Base-by-base conservation (phyloP, 1,140 invertebrate genomes). In the Plutomurus gul region DNA sequence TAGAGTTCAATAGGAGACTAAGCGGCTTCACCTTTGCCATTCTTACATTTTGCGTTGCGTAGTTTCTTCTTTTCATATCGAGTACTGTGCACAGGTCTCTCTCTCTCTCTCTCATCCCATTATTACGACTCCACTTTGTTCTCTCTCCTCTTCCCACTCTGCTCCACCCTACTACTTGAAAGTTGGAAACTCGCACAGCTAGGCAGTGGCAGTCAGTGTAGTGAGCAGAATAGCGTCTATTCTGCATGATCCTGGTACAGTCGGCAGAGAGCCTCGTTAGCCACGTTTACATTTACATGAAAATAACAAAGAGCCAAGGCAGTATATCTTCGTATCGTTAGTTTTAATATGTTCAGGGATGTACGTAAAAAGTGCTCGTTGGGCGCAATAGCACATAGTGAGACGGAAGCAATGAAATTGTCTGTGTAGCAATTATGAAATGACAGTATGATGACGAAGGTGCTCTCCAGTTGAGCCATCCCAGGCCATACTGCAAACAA, bases 1-100 rank as follows among this genome's bases (percentile, higher is more conserved):
- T n/a, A n/a, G n/a, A n/a, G n/a, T n/a, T 51, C 20, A 22, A 51
- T 6, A 51, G 11, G 7, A 16, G 20, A 51, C 6, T 22, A 22
- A 51, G 56, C 16, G 56, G 56, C 36, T 30, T 65, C 56, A 65
- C 56, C 56, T 65, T 65, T 65, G 56, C 56, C 56, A 65, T 65
- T 65, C 30, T 65, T 33, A 65, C 10, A 65, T 65, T 33, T 65
- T 27, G 56, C 56, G 25, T n/a, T n/a, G n/a, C n/a, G 56, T 16
- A 30, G 56, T 65, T 30, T 65, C 56, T 33, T 30, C 56, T 65
- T 65, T 65, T 25, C 56, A 25, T 33, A 33, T 65, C 30, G 30
- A 30, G 36, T 18, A 65, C 36, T 33, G 30, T 27, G 56, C 56
- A 13, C 30, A 33, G 16, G 11, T 65, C 11, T 10, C 25, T 65